Evolutionary conservation across 2,888 invertebrate species (phyloP), one percentile per base, ranked within the genome.

Genomic region (Anaspis maculata): DNA sequence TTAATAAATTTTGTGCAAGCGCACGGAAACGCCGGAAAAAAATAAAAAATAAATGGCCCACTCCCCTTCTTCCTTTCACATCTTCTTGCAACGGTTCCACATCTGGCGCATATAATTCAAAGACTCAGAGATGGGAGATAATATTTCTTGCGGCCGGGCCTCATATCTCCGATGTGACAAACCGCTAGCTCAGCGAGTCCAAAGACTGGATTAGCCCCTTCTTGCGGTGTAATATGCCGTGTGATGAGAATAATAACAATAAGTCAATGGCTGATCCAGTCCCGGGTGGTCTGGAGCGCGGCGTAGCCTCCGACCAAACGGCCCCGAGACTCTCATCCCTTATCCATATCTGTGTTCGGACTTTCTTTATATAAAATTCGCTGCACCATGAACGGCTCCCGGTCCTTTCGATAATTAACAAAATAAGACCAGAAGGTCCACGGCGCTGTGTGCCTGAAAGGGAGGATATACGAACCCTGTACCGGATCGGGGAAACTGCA

Each of bases 201-300:
- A 48, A 49, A 46, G 50, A 54, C 53, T 56, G 57, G 59, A 59
- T 58, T 59, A 59, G 59, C 57, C 52, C n/a, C 54, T 54, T 53
- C 54, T 56, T 54, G 52, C 54, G 53, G 56, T 59, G 57, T 61
- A 62, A 61, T 62, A 62, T 57, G 53, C 56, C 59, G 59, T 62
- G 61, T 61, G 62, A 62, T 61, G 61, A 57, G 61, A 62, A 63
- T 62, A 60, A 62, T 62, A 62, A 63, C 62, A 63, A 62, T 62
- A 62, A 63, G 59, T 60, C 61, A 59, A 56, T 57, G 57, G 57
- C 46, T 48, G 48, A 48, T 48, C 50, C 39, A 30, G 33, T 30
- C 27, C 37, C 34, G 34, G 46, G 23, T 27, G 24, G 21, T n/a
- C n/a, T n/a, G n/a, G n/a, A n/a, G n/a, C 15, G n/a, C 19, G 19